Conservation (phyloP, 1,140 invertebrate genomes). For the Vanessa tameamea region DNA sequence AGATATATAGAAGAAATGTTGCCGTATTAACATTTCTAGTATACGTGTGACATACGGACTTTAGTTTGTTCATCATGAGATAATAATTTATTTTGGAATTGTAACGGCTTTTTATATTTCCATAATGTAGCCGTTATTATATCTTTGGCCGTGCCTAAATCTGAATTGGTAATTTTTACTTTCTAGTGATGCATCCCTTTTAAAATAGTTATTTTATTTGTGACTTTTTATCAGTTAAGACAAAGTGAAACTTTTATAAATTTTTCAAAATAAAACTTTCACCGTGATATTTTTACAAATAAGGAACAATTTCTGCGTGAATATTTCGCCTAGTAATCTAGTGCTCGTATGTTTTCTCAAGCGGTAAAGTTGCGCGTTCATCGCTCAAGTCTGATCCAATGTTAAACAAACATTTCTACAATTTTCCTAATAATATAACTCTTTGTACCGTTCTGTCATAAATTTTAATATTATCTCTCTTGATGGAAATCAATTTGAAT, state of each 20-base stretch:
- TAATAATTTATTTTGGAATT: slow-evolving; percentile 3
- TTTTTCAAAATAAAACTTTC: neutral
- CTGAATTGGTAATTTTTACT: slow-evolving; percentile 5
- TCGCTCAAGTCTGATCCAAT: slow-evolving; percentile 56
- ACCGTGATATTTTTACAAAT: neutral
- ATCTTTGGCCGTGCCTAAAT: slow-evolving; percentile 8
- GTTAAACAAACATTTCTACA: slow-evolving; percentile 60
- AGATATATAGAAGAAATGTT: neutral
- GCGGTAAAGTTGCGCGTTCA: slow-evolving; percentile 46
- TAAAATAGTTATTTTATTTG: neutral
- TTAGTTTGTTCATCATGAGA: neutral
- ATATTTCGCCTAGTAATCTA: slow-evolving; percentile 32
- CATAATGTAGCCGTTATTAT: slow-evolving; percentile 3
- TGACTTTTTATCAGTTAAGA: no score
- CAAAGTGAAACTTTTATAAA: neutral
- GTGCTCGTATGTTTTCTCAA: slow-evolving; percentile 38
- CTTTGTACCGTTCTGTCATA: slow-evolving; percentile 65
- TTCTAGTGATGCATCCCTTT: neutral
- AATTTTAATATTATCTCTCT: slow-evolving; percentile 64
- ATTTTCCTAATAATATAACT: slow-evolving; percentile 39
- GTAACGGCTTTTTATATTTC: slow-evolving; percentile 9
- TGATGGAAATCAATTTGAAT: slow-evolving; percentile 67
- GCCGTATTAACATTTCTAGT: neutral
- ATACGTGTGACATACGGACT: neutral
- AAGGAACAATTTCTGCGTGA: neutral